Base-by-base conservation (phyloP, 2,797 vertebrate species). In the Thripadectes ignobilis region DNA sequence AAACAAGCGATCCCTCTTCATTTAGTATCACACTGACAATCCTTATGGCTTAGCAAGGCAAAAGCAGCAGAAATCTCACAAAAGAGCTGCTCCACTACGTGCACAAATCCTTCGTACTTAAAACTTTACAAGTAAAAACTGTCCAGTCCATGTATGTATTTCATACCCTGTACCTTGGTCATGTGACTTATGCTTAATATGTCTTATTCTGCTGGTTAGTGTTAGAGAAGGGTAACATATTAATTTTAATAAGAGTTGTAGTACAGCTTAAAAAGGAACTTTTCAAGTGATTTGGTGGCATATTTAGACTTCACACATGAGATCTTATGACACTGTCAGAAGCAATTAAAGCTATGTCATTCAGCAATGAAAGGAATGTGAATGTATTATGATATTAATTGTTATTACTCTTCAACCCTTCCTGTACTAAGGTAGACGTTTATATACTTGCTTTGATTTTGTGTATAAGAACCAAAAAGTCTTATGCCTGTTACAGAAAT, bases 81-180 rank as follows among this genome's bases (percentile, higher is more conserved):
- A 6, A 71, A 71, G 24, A 78, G 4, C 49, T 32, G 7, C 32
- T 85, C 6, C 63, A 71, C 20, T 52, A 19, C 32, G 7, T 34
- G 41, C 63, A 32, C 17, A 81, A 76, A 68, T 4, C 17, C 9
- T 14, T 78, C 12, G 13, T 1, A 5, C 29, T 57, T 52, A 45
- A 67, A 87, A 34, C 5, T 36, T 63, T 3, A 15, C 13, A 71
- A 29, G 14, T 57, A 65, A 75, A 91, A 92, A 3, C 32, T 45
- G 13, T 38, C 8, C 7, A 29, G 1, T 55, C 19, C 14, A 9
- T 2, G 6, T 43, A 6, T 32, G 9, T 1, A 1, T 75, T 67
- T 63, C 0, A 0, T 59, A 34, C 7, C 3, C 12, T 73, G 4
- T 73, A 7, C 11, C 39, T 71, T 46, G 8, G n/a, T 43, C 29